Evolutionary conservation across 2,797 vertebrate genomes (phyloP), one percentile per base, ranked within the genome.

Genomic region (Chaetophractus vellerosus): DNA sequence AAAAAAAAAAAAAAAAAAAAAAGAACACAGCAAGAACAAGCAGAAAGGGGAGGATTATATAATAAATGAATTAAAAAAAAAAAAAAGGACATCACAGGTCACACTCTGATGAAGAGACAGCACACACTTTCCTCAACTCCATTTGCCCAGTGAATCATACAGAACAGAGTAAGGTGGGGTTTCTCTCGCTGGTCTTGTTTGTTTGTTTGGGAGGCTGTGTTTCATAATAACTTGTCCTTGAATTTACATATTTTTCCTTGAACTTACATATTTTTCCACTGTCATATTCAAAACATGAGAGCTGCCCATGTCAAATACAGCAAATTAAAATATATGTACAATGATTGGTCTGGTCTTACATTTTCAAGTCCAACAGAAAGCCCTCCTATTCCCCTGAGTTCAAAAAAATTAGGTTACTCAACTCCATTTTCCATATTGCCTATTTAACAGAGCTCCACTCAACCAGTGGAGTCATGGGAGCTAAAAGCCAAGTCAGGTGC

Each of bases 381-480:
- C 45, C 45, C 10, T 45, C 10, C 45, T 45, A 45, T 45, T 45
- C 45, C 45, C 48, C 38, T 55, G 61, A 94, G 55, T 64, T 97
- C 45, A 86, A 93, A 96, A 94, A 31, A 28, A 15, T 36, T 41
- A 59, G 72, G 41, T n/a, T 88, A 80, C 59, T 41, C 12, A 86
- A 81, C 59, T 88, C 72, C 75, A 78, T 79, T 93, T 88, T 92
- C 45, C 72, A 72, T 66, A 89, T 1, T 33, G 64, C 63, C 86
- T 90, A 38, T 36, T n/a, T 85, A 96, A 74, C 68, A 85, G 71
- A 93, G 78, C 85, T 84, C 86, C 78, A 66, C 64, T 92, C 79
- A 80, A 78, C 57, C 87, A 95, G 78, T 6, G 93, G 89, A 95
- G 89, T 94, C 80, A 93, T 31, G 76, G 93, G 26, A 68, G 45